phyloP scores from a whole-genome alignment of 1,140 invertebrate genomes.

The Hypsibius dujardini region DNA sequence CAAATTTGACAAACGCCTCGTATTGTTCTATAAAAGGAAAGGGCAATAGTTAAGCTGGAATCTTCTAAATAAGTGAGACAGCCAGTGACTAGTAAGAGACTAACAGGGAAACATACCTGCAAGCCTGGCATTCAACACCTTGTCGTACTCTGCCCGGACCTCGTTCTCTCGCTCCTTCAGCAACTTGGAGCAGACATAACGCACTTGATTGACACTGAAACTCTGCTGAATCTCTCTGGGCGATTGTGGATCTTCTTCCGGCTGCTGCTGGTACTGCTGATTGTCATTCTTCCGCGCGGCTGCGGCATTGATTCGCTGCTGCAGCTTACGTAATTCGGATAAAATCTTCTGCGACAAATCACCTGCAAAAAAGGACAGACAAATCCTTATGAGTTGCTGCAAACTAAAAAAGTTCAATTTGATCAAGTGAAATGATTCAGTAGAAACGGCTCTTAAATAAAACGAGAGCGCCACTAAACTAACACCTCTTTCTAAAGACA shows the following conservation, averaged over 20 bases:
- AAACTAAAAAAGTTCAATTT: too few species aligned
- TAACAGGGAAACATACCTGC: conserved; percentile 35
- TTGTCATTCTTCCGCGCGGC: too few species aligned
- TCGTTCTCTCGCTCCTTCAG: conserved; percentile 74
- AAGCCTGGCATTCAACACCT: conserved; percentile 68
- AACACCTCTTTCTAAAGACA: too few species aligned
- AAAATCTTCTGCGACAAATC: neutral
- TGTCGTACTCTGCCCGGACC: conserved; percentile 78
- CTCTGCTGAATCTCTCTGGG: too few species aligned
- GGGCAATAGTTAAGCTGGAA: conserved; percentile 1
- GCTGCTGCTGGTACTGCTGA: too few species aligned
- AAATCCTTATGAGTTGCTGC: neutral
- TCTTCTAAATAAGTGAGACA: too few species aligned
- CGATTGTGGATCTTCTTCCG: too few species aligned
- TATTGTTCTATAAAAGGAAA: conserved; percentile 57
- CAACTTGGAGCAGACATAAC: conserved; percentile 83
- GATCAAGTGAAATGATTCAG: too few species aligned
- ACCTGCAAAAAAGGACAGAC: neutral
- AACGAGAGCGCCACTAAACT: too few species aligned
- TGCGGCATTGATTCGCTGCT: too few species aligned
- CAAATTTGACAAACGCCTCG: conserved; percentile 90
- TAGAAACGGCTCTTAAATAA: too few species aligned
- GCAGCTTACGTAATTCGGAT: neutral
- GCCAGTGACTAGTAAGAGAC: too few species aligned
- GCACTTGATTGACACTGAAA: conserved; percentile 44